phyloP scores from a whole-genome alignment of 2,797 vertebrate genomes.

The Bovichtus variegatus region DNA sequence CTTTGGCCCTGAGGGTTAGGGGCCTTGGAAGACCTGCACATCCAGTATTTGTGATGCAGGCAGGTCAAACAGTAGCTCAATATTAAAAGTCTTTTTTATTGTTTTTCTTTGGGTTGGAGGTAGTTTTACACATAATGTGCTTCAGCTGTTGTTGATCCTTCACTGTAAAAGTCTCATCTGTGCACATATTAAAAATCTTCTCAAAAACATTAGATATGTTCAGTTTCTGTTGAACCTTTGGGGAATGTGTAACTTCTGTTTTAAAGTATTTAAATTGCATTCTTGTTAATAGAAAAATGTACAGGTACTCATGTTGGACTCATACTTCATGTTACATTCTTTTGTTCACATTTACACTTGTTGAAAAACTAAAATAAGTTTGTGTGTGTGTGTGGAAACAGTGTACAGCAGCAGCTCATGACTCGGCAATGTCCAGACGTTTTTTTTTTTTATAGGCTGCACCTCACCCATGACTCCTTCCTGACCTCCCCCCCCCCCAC shows the following conservation, averaged over 20 bases:
- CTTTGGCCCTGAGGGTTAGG: background rate
- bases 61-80: background rate
- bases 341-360: too few relatives aligned
- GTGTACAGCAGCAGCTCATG: slow-evolving; percentile 25
- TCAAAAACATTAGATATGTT: too few relatives aligned
- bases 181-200: background rate
- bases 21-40: background rate
- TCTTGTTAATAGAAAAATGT: too few relatives aligned
- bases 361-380: too few relatives aligned
- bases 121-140: too few relatives aligned
- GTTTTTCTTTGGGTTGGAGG: too few relatives aligned
- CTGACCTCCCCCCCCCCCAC: background rate
- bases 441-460: background rate
- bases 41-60: background rate
- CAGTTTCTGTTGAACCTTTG: too few relatives aligned
- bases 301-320: too few relatives aligned
- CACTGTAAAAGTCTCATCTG: background rate
- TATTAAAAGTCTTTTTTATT: background rate
- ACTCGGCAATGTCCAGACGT: slow-evolving; percentile 27
- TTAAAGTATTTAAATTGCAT: too few relatives aligned
- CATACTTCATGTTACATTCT: too few relatives aligned
- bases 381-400: background rate
- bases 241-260: too few relatives aligned
- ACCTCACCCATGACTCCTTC: background rate
- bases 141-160: too few relatives aligned